Conservation (phyloP, 2,797 vertebrate genomes). For the Nasua narica region DNA sequence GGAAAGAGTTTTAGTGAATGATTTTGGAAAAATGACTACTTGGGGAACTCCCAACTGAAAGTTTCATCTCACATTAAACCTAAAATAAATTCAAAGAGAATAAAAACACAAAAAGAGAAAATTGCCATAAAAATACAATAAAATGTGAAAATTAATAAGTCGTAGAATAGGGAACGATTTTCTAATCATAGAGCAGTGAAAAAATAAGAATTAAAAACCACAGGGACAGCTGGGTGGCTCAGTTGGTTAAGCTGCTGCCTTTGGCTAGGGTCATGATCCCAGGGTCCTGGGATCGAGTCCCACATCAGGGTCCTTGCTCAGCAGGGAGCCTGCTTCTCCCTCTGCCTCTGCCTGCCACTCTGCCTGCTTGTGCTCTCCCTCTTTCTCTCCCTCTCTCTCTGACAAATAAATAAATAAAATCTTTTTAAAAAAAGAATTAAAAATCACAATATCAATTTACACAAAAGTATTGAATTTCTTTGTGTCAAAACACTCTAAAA, state of each 20-base stretch:
- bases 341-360: too few relatives aligned
- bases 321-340: too few relatives aligned
- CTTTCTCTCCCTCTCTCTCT: too few relatives aligned
- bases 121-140: background rate
- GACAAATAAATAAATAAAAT: too few relatives aligned
- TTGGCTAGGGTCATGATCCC: too few relatives aligned
- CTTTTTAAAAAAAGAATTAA: background rate
- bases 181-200: background rate
- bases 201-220: background rate
- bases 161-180: background rate
- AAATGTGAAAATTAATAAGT: background rate
- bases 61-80: background rate
- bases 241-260: too few relatives aligned
- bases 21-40: background rate
- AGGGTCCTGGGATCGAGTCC: too few relatives aligned
- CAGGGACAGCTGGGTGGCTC: too few relatives aligned
- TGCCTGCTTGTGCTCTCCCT: too few relatives aligned
- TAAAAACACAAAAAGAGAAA: background rate
- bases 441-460: background rate
- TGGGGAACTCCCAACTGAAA: background rate
- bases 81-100: conserved; percentile 5
- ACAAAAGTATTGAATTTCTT: background rate
- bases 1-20: background rate
- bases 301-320: too few relatives aligned
- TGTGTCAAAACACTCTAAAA: background rate